phyloP scores from a whole-genome alignment of 2,888 invertebrate species.

The Sisyra terminalis region DNA sequence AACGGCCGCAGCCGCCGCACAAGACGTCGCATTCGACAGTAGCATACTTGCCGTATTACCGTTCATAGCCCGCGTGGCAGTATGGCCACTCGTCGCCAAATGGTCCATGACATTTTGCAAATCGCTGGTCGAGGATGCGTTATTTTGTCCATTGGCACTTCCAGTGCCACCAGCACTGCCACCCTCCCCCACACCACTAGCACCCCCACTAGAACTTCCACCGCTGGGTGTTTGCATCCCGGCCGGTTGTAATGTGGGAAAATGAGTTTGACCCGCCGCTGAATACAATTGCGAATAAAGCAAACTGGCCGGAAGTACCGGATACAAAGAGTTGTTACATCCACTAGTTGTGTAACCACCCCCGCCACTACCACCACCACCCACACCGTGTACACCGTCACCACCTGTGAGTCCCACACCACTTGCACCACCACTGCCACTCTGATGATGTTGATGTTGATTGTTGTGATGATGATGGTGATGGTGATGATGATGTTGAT shows the following conservation, averaged over 20 bases:
- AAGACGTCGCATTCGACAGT: slow-evolving; percentile 37
- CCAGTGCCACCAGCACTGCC: slow-evolving; percentile 1
- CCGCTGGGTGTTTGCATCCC: neutral
- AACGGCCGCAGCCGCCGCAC: slow-evolving; percentile 38
- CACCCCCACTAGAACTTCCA: neutral
- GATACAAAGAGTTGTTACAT: slow-evolving; percentile 57
- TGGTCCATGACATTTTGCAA: slow-evolving; percentile 63
- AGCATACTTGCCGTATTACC: slow-evolving; percentile 28
- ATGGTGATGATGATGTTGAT: slow-evolving; percentile 28
- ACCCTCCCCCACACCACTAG: neutral
- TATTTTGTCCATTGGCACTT: slow-evolving; percentile 14
- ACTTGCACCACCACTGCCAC: neutral
- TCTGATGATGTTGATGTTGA: neutral
- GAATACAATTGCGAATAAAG: slow-evolving; percentile 73
- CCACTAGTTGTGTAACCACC: slow-evolving; percentile 34
- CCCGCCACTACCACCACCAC: neutral
- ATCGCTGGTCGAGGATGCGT: slow-evolving; percentile 33
- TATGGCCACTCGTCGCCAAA: slow-evolving; percentile 43
- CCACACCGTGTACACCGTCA: neutral
- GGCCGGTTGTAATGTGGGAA: slow-evolving; percentile 48
- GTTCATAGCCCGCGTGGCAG: slow-evolving; percentile 19
- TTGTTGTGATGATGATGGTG: neutral
- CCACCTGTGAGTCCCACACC: neutral
- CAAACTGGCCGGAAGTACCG: slow-evolving; percentile 64
- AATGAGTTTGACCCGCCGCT: slow-evolving; percentile 58